phyloP scores from a whole-genome alignment of 1,140 invertebrate genomes.

The Drosophila sturtevanti region DNA sequence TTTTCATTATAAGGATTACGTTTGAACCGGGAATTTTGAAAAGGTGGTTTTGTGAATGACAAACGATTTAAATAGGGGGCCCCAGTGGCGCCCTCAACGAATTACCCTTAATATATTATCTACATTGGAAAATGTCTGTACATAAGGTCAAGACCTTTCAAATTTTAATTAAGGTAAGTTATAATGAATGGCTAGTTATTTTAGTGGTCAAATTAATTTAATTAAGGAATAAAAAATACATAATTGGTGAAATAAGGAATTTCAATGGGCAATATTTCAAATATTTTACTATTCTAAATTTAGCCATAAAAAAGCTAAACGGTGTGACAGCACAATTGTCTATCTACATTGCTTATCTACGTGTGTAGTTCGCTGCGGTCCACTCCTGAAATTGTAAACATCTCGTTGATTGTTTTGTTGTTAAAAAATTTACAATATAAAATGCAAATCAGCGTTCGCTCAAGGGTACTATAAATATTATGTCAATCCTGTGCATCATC shows the following conservation, averaged over 20 bases:
- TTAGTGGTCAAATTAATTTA: no score
- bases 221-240: no score
- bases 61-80: background rate
- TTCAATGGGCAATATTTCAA: no score
- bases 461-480: background rate
- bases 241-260: no score
- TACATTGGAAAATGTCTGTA: background rate
- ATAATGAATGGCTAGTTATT: no score
- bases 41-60: background rate
- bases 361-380: background rate
- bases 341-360: background rate
- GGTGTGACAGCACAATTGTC: background rate
- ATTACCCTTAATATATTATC: background rate
- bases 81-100: background rate
- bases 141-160: no score
- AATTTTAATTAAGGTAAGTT: no score
- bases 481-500: background rate
- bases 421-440: background rate
- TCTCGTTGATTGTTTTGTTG: background rate
- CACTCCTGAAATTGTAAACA: conserved; percentile 4
- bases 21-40: background rate
- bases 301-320: background rate
- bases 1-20: background rate
- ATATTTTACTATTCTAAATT: background rate
- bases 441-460: background rate